Base-by-base conservation (phyloP, 2,888 invertebrate genomes). In the Diplolepis rosae region DNA sequence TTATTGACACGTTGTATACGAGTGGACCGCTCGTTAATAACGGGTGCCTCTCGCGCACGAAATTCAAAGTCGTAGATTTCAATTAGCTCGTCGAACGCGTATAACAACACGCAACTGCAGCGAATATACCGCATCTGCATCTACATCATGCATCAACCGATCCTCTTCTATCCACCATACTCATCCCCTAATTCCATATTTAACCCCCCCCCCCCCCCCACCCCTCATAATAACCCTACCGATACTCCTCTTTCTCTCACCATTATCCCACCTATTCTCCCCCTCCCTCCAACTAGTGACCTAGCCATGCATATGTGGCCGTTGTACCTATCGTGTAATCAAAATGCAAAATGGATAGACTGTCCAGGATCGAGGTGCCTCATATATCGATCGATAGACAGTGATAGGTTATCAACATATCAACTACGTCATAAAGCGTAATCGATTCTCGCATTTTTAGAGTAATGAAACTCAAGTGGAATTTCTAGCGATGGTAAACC, bases 51-150 rank as follows among this genome's bases (percentile, higher is more conserved):
- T 13, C 72, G 72, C 71, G 74, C 48, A 56, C 73, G 72, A 81
- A 80, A 82, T 82, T 83, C 82, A 83, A 82, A 87, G 83, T 86
- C 85, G 80, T 86, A 86, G 84, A 87, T 87, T 86, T 85, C 86
- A 87, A 87, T 87, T 85, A 85, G 81, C 70, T 69, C 45, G 73
- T 70, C 74, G 70, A 56, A 69, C 73, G 74, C 75, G 67, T 72
- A 69, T 27, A 61, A 70, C 66, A 66, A 68, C 68, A 61, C 71
- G 66, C 75, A 74, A 76, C 71, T 75, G 75, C 71, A 69, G 54
- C 68, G 56, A 69, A 71, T 54, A 28, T 35, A 65, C 35, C 65
- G 70, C 75, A 75, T 68, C 71, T 75, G 75, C 72, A 77, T 75
- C 77, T 74, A 72, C 75, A 73, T 77, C 76, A 75, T 79, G 80